phyloP scores from a whole-genome alignment of 2,888 invertebrate genomes.

The Nasonovia ribisnigri region DNA sequence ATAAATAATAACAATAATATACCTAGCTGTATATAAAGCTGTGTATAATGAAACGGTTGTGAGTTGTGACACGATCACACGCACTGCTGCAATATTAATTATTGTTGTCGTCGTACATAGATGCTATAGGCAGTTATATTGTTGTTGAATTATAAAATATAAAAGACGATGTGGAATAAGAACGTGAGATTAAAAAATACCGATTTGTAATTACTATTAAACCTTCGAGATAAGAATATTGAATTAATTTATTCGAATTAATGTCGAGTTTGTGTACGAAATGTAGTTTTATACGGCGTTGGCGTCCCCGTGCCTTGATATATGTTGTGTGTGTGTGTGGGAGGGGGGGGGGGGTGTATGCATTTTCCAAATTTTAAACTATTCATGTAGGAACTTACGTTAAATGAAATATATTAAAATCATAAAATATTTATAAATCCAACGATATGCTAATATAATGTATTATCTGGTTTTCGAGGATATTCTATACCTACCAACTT shows the following conservation, averaged over 20 bases:
- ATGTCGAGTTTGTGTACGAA: neutral
- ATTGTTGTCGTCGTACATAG: neutral
- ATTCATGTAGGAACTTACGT: no score
- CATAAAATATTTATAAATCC: no score
- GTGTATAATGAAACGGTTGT: neutral
- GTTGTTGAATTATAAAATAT: neutral
- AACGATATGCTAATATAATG: no score
- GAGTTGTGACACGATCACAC: neutral
- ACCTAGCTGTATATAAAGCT: neutral
- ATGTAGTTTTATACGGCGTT: neutral
- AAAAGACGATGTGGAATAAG: neutral
- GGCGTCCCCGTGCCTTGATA: neutral
- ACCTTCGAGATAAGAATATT: neutral
- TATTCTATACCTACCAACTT: no score
- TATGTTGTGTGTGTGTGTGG: no score
- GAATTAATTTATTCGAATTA: neutral
- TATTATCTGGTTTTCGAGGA: no score
- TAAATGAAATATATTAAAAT: no score
- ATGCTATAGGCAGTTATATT: neutral
- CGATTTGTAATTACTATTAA: neutral
- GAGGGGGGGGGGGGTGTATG: no score
- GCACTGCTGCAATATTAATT: constrained; percentile 17
- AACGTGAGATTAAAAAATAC: neutral
- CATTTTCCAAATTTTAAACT: neutral
- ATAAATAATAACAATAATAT: no score